phyloP scores from a whole-genome alignment of 2,113 vertebrate genomes.

The Gallinago jamesoni region DNA sequence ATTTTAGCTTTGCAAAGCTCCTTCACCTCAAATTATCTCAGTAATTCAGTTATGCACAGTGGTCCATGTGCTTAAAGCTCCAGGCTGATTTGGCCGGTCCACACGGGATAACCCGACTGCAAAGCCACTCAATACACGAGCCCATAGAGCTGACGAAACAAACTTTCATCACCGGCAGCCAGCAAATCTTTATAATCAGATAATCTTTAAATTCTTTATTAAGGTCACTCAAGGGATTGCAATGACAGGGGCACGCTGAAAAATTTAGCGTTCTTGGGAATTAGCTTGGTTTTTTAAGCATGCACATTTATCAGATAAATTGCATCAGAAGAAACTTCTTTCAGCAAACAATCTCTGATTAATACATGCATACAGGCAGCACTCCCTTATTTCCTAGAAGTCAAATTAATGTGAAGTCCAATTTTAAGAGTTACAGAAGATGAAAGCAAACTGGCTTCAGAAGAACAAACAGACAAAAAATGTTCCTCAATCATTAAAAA shows the following conservation, averaged over 20 bases:
- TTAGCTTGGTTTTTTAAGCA: background rate
- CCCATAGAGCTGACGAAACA: slow-evolving; percentile 17
- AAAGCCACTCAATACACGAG: slow-evolving; percentile 38
- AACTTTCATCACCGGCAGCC: background rate
- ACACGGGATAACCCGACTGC: background rate
- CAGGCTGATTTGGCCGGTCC: background rate
- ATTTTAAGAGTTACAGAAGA: background rate
- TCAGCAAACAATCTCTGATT: background rate
- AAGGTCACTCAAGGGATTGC: slow-evolving; percentile 2
- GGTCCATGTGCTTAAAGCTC: background rate
- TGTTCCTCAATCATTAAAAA: background rate
- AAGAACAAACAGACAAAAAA: background rate
- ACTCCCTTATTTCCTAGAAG: background rate
- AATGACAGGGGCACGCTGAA: background rate
- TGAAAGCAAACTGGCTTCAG: background rate
- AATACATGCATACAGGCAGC: background rate
- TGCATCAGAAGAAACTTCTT: background rate
- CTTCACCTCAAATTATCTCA: background rate
- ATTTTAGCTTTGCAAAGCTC: background rate
- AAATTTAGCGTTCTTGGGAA: background rate
- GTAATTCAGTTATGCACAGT: background rate
- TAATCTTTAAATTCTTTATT: slow-evolving; percentile 32
- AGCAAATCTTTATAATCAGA: slow-evolving; percentile 27
- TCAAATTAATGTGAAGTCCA: background rate
- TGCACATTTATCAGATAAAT: background rate